Evolutionary conservation across 2,113 vertebrate genomes (phyloP).

Genomic region (Bolborhynchus lineola): DNA sequence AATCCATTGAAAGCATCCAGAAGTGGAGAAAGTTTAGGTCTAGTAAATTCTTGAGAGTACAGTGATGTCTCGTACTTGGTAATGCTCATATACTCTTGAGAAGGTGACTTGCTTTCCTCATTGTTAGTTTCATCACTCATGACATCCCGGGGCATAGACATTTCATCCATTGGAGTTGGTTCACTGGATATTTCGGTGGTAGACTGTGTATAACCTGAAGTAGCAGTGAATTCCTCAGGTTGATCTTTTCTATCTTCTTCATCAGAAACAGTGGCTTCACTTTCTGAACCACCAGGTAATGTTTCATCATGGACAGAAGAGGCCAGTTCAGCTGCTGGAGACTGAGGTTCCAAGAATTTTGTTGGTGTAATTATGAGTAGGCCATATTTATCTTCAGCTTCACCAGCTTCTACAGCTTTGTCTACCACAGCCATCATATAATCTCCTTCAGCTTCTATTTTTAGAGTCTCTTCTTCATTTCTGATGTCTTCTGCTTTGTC

Average conservation of each 20-base stretch:
- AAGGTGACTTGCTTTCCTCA: conserved; percentile 83
- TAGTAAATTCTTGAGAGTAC: conserved; percentile 74
- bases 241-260: conserved; percentile 86
- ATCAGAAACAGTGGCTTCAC: conserved; percentile 82
- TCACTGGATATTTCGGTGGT: conserved; percentile 88
- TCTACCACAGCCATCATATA: conserved; percentile 71
- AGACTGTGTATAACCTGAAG: conserved; percentile 85
- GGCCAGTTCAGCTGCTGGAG: conserved; percentile 74
- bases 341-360: conserved; percentile 78
- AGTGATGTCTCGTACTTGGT: conserved; percentile 73
- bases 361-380: conserved; percentile 59
- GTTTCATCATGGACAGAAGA: conserved; percentile 84
- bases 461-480: conserved; percentile 67
- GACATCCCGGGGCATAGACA: conserved; percentile 84
- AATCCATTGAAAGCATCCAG: conserved; percentile 71
- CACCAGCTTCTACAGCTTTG: conserved; percentile 58
- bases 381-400: conserved; percentile 65
- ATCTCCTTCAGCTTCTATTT: conserved; percentile 56
- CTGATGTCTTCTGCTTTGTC: conserved; percentile 66
- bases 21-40: conserved; percentile 72
- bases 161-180: conserved; percentile 88
- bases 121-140: conserved; percentile 87
- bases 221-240: conserved; percentile 83
- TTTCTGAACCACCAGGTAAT: conserved; percentile 80
- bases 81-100: conserved; percentile 78